A percentile compares a stretch with the other conserved stretches of the same genome.
phyloP scores from a whole-genome alignment of 2,797 vertebrate species.

The Rhabdomys pumilio region DNA sequence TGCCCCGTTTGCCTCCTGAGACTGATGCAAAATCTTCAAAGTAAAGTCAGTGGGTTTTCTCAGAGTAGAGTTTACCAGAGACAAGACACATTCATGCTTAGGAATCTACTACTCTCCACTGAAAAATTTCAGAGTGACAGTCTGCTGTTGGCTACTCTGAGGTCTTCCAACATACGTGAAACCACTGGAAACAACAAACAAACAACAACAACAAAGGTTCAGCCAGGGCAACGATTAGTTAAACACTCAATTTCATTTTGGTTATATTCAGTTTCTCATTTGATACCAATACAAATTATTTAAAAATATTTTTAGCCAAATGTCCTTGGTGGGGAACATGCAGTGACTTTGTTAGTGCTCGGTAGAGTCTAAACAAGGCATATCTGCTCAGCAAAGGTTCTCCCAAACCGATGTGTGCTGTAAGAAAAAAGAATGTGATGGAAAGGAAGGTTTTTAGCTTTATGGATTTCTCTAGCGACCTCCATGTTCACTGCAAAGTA shows the following conservation, averaged over 20 bases:
- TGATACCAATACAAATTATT: constrained; percentile 24
- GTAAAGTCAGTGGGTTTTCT: constrained; percentile 82
- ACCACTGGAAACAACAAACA: constrained; percentile 11
- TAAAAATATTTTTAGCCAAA: constrained; percentile 47
- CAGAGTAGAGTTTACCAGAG: constrained; percentile 82
- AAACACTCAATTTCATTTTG: constrained; percentile 39
- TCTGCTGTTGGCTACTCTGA: constrained; percentile 39
- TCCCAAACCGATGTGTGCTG: not conserved
- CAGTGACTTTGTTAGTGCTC: constrained; percentile 25
- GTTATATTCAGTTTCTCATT: constrained; percentile 37
- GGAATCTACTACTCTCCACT: constrained; percentile 72
- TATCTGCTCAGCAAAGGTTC: constrained; percentile 46
- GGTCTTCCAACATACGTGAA: constrained; percentile 54
- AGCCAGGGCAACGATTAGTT: constrained; percentile 47
- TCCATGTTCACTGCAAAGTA: not conserved
- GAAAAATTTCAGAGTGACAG: constrained; percentile 63
- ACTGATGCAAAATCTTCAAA: constrained; percentile 87
- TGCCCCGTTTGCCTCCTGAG: constrained; percentile 87
- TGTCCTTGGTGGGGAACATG: not conserved
- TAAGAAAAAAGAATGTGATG: not conserved
- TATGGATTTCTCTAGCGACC: not conserved
- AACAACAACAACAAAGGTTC: constrained; percentile 1
- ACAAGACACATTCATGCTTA: constrained; percentile 74
- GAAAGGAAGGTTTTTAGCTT: not conserved
- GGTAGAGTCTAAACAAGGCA: not conserved